Percentiles rank a stretch among this genome's conserved stretches.
phyloP scores from a whole-genome alignment of 2,888 invertebrate genomes.

The Clepsis dumicolana region DNA sequence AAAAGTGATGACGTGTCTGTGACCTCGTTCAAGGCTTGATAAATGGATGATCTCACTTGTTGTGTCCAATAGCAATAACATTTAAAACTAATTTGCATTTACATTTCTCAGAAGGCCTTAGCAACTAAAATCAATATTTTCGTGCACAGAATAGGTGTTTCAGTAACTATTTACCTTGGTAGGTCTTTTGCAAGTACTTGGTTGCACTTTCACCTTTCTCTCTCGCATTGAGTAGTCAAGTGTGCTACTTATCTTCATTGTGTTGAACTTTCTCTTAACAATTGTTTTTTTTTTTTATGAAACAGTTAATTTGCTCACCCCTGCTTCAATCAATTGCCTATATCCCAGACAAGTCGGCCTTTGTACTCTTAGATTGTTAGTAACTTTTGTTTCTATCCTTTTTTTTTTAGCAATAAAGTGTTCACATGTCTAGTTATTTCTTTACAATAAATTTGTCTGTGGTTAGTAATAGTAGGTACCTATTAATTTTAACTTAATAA shows the following conservation, averaged over 20 bases:
- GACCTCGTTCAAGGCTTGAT: conserved; percentile 55
- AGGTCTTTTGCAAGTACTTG: background rate
- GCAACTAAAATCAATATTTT: conserved; percentile 17
- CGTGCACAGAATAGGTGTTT: background rate
- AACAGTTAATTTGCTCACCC: no score
- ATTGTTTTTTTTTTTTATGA: background rate
- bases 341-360: no score
- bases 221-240: conserved; percentile 30
- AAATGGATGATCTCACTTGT: conserved; percentile 63
- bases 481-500: no score
- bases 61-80: conserved; percentile 31
- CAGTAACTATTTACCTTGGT: background rate
- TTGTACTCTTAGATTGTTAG: no score
- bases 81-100: conserved; percentile 30
- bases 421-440: no score
- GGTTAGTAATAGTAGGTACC: no score
- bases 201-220: conserved; percentile 55
- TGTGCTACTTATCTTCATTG: conserved; percentile 29
- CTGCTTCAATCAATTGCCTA: no score
- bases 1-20: conserved; percentile 53
- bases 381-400: no score
- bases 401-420: no score
- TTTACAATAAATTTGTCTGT: no score
- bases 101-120: background rate
- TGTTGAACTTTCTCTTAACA: conserved; percentile 20